Percentiles rank a stretch among this genome's conserved stretches.
Evolutionary conservation across 1,140 invertebrate species (phyloP).

Genomic region (Drosophila oshimai): DNA sequence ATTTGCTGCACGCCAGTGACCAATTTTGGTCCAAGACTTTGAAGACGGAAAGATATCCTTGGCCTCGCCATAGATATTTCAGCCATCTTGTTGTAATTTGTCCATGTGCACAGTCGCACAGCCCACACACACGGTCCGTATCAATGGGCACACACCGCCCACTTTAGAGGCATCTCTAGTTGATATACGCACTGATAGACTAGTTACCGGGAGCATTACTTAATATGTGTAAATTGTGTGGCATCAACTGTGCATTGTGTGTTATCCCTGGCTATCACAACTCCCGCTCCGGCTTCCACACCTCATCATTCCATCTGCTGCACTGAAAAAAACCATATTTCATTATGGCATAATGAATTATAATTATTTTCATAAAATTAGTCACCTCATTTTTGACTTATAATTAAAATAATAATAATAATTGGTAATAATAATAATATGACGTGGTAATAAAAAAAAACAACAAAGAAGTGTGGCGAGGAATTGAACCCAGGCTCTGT

Average conservation of each 20-base stretch:
- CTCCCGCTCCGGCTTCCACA: conserved; percentile 6
- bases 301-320: too few relatives aligned
- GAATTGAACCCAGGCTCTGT: too few relatives aligned
- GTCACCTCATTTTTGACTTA: too few relatives aligned
- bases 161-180: conserved; percentile 10
- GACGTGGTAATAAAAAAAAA: too few relatives aligned
- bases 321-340: too few relatives aligned
- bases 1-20: background rate
- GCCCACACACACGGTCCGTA: conserved; percentile 18
- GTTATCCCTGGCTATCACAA: conserved; percentile 69
- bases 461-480: too few relatives aligned
- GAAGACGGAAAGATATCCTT: conserved; percentile 27
- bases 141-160: background rate
- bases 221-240: conserved; percentile 80
- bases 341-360: too few relatives aligned
- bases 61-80: conserved; percentile 46
- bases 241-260: conserved; percentile 78
- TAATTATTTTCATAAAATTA: too few relatives aligned
- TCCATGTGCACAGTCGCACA: conserved; percentile 40
- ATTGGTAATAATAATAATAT: too few relatives aligned
- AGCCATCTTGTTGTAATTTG: conserved; percentile 64
- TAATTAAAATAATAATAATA: too few relatives aligned
- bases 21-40: background rate
- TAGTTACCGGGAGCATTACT: conserved; percentile 74
- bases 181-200: conserved; percentile 50